Evolutionary conservation across 2,113 vertebrate genomes (phyloP), one percentile per base, ranked within the genome.

Genomic region (Phalacrocorax aristotelis): DNA sequence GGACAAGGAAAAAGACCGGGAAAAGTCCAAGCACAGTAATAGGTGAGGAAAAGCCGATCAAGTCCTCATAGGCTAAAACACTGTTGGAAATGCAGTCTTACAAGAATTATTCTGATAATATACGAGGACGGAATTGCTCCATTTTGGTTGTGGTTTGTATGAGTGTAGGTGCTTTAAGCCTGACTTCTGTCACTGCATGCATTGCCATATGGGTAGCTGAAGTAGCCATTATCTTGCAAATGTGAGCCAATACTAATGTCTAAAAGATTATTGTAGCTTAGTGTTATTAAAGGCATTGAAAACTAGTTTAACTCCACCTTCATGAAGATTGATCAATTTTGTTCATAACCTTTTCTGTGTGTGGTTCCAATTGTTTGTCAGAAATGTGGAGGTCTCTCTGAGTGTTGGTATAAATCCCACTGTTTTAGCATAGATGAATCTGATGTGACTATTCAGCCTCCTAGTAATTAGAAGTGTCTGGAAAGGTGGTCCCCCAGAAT

Each of bases 21-120:
- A 99, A 95, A 99, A 99, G 97, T 97, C 98, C 91, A 99, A 99
- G 97, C 98, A 99, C 97, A 99, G 98, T 97, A 99, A 99, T 98
- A 99, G 99, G 99, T 99, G 98, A 96, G 97, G 76, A 77, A 94
- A 97, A 57, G 46, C 62, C 7, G 1, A 42, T 75, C 25, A 46
- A 93, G 83, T 74, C 77, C 69, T 77, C 5, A 0, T 60, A 77
- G 87, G 34, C 81, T 78, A 30, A 94, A 95, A 54, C 81, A 61
- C 27, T 13, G 26, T 65, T 88, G 48, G 69, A 71, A 34, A 14
- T 80, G 29, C 70, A 87, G 58, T 38, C 60, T 58, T 76, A 32
- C 4, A 36, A 30, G 40, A 83, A 51, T 34, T 20, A 42, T 48
- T 75, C 64, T 87, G 51, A 34, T 44, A 55, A 60, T n/a, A 65